Conservation (phyloP, 1,140 invertebrate species). For the Metopolophium dirhodum region DNA sequence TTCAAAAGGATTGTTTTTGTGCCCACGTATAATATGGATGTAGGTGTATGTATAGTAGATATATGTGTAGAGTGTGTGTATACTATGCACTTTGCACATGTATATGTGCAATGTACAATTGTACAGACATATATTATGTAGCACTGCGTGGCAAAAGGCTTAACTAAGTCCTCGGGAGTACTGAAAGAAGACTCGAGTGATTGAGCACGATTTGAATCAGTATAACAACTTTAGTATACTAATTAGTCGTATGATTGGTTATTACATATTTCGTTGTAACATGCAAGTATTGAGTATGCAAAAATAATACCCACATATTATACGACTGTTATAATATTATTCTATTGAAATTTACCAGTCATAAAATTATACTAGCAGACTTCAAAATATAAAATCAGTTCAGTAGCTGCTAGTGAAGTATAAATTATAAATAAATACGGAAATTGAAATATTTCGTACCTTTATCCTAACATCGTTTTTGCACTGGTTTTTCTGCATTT, state of each 20-base stretch:
- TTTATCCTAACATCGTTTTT: neutral
- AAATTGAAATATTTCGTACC: neutral
- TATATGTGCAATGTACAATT: neutral
- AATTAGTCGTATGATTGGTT: neutral
- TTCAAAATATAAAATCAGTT: slow-evolving; percentile 1
- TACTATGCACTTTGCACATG: neutral
- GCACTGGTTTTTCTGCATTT: neutral
- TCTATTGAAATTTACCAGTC: neutral
- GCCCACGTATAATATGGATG: neutral
- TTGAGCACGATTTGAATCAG: neutral
- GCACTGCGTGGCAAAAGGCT: neutral
- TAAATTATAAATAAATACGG: neutral
- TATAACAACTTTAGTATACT: neutral
- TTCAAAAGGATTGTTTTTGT: slow-evolving; percentile 52
- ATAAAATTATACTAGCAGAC: neutral
- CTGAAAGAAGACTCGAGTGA: neutral
- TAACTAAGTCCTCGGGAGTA: neutral
- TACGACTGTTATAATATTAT: neutral
- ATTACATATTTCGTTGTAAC: neutral
- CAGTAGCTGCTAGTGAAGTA: neutral
- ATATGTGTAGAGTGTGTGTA: neutral
- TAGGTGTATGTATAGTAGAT: neutral
- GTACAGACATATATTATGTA: neutral
- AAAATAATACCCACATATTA: neutral
- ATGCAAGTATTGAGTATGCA: neutral